Percentiles rank a stretch among this genome's conserved stretches.
Evolutionary conservation across 2,888 invertebrate genomes (phyloP).

Genomic region (Theretra japonica): DNA sequence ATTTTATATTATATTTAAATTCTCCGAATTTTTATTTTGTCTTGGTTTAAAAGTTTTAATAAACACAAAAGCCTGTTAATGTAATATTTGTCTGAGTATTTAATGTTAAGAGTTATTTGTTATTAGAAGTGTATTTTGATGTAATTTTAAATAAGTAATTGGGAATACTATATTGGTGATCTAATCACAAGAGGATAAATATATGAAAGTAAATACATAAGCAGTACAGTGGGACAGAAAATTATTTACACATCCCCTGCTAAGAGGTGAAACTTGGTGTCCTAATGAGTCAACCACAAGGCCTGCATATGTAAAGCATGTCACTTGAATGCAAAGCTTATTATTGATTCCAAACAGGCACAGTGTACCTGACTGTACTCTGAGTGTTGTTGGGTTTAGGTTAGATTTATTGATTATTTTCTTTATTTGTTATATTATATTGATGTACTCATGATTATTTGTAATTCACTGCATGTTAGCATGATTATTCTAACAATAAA

Average conservation of each 20-base stretch:
- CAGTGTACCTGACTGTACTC: slow-evolving; percentile 14
- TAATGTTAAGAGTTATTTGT: no score
- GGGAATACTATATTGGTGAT: no score
- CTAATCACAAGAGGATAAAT: not conserved
- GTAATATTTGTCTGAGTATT: not conserved
- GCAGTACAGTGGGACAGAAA: not conserved
- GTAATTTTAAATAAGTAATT: no score
- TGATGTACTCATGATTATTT: no score
- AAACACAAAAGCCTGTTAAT: not conserved
- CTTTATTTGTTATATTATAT: not conserved
- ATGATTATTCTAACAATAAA: no score
- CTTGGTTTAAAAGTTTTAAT: not conserved
- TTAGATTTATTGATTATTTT: slow-evolving; percentile 18
- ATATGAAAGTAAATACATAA: not conserved
- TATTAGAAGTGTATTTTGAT: no score
- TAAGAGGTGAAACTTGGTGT: slow-evolving; percentile 27
- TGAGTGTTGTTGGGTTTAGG: slow-evolving; percentile 1
- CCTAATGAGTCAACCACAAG: slow-evolving; percentile 30
- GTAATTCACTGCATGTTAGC: no score
- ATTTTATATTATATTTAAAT: not conserved
- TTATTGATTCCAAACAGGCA: slow-evolving; percentile 31
- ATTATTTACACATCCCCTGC: not conserved
- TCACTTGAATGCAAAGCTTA: slow-evolving; percentile 31
- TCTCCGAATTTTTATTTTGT: not conserved
- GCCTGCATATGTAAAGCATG: slow-evolving; percentile 31